Percentiles rank a stretch among this genome's conserved stretches.
phyloP scores from a whole-genome alignment of 1,140 invertebrate genomes.

The Eueides isabella region DNA sequence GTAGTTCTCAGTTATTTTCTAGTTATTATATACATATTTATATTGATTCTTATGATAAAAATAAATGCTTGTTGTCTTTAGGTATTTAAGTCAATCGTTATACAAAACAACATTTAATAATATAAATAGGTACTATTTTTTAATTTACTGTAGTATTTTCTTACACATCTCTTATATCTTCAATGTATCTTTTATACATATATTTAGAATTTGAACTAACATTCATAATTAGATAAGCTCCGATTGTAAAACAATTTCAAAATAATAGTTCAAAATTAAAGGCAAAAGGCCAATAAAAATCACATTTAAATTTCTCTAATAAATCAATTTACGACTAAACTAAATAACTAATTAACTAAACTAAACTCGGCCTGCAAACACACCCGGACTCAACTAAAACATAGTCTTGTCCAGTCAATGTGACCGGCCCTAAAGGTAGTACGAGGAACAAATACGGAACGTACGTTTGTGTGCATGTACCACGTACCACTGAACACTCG shows the following conservation, averaged over 20 bases:
- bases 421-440: slow-evolving; percentile 94
- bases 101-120: background rate
- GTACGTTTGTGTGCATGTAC: slow-evolving; percentile 95
- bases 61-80: background rate
- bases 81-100: background rate
- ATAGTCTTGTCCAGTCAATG: slow-evolving; percentile 95
- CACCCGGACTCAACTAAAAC: slow-evolving; percentile 96
- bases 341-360: background rate
- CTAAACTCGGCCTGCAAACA: slow-evolving; percentile 88
- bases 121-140: background rate
- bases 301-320: slow-evolving; percentile 27
- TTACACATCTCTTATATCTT: background rate
- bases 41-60: slow-evolving; percentile 9
- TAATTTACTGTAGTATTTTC: background rate
- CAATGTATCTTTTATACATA: too few species aligned
- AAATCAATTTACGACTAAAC: slow-evolving; percentile 33
- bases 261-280: background rate
- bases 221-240: too few species aligned
- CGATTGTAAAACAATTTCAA: background rate
- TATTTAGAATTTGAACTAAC: too few species aligned
- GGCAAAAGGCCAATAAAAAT: slow-evolving; percentile 8
- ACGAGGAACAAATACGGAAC: slow-evolving; percentile 95
- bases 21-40: background rate
- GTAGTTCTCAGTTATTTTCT: slow-evolving; percentile 15
- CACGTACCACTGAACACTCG: slow-evolving; percentile 93